phyloP scores from a whole-genome alignment of 2,113 vertebrate genomes.

The Myrmophylax atrothorax region DNA sequence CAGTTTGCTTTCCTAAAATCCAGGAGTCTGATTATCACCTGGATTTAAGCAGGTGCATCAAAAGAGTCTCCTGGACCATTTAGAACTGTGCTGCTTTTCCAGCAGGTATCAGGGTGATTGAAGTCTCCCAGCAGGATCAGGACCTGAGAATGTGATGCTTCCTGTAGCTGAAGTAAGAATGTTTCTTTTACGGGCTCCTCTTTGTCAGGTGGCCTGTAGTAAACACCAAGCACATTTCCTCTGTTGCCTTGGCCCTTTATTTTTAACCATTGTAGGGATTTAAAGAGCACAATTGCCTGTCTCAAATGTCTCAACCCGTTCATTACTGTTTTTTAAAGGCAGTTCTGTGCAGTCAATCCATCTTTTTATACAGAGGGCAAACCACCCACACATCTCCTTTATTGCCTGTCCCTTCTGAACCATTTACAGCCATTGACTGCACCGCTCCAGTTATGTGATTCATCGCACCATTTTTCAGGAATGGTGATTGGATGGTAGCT shows the following conservation, averaged over 20 bases:
- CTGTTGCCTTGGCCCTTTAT: not conserved
- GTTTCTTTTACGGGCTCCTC: not conserved
- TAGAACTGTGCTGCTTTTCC: not conserved
- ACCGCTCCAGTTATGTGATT: not conserved
- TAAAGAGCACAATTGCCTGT: not conserved
- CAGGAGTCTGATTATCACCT: not conserved
- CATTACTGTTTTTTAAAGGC: accelerated
- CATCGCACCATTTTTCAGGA: not conserved
- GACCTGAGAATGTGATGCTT: not conserved
- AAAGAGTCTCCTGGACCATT: not conserved
- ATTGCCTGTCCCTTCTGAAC: not conserved
- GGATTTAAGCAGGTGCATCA: not conserved
- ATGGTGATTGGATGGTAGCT: not conserved
- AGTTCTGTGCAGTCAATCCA: not conserved
- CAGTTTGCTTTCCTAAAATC: not conserved
- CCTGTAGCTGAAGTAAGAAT: not conserved
- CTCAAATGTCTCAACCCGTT: not conserved
- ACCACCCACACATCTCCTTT: not conserved
- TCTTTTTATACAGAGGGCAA: not conserved
- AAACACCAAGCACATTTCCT: not conserved
- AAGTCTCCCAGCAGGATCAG: not conserved
- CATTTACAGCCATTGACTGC: accelerated
- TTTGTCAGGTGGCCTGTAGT: not conserved
- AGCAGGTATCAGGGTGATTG: not conserved
- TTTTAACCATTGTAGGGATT: not conserved